A percentile compares a stretch with the other conserved stretches of the same genome.
These are phyloP conservation scores for Aphis gossypii DNA, from an alignment of 1,140 invertebrate genomes.

Conservation along the genomic window DNA sequence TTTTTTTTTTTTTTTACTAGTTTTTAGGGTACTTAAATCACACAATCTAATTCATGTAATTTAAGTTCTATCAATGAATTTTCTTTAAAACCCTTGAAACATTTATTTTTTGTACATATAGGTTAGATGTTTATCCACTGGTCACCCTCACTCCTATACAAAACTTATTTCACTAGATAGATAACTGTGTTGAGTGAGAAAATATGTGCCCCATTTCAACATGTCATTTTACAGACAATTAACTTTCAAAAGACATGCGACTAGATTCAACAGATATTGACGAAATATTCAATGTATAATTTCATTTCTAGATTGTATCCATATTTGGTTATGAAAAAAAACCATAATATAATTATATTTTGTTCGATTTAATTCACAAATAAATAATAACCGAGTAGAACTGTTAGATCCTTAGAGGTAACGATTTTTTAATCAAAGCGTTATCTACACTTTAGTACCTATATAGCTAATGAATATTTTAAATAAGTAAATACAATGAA, in stretches of 20 bases:
- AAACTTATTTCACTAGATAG: not conserved
- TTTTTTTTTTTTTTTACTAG: not conserved
- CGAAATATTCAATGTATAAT: not conserved
- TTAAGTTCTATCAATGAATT: not conserved
- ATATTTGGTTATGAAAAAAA: not conserved
- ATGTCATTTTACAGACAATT: conserved; percentile 32
- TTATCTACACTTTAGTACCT: not conserved
- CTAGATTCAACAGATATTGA: conserved; percentile 26
- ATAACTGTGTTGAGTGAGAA: not conserved
- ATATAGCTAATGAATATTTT: not conserved
- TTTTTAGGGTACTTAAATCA: not conserved
- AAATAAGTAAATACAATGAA: not conserved
- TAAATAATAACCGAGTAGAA: not conserved
- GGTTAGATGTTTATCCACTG: not conserved
- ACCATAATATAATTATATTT: not conserved
- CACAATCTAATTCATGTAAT: too few species aligned
- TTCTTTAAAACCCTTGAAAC: not conserved
- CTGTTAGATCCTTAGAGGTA: not conserved
- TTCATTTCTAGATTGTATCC: not conserved
- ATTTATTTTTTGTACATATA: not conserved
- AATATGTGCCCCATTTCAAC: not conserved
- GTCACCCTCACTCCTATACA: not conserved
- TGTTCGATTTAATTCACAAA: not conserved
- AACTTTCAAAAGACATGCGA: not conserved
- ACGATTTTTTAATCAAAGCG: not conserved